Base-by-base conservation (phyloP, 2,888 invertebrate genomes). In the Noctua comes region DNA sequence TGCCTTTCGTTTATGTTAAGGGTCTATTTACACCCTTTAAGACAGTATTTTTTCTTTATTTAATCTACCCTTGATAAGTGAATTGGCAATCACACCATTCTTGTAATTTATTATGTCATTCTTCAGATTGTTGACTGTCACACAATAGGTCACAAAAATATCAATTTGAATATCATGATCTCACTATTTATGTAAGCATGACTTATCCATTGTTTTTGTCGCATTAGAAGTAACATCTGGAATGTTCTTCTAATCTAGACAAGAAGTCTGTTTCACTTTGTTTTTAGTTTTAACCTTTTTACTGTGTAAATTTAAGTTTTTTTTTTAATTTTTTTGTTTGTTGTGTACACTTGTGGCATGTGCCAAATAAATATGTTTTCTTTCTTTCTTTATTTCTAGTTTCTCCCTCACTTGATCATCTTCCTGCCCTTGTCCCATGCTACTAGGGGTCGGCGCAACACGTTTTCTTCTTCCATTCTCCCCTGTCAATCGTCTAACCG, bases 131-230 rank as follows among this genome's bases (percentile, higher is more conserved):
- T 8, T 57, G 40, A 48, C n/a, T 18, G n/a, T 21, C 18, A 51
- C 6, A 81, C 62, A 83, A 77, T 72, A 51, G 62, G 8, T 46
- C 43, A 71, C 46, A 46, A 77, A 82, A 77, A 68, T n/a, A 46
- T 76, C 2, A 16, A 82, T 62, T 69, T 31, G 48, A 43, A 62
- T 43, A 40, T 5, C 21, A 83, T 83, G 68, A 77, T 68, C 21
- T 77, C 77, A 70, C n/a, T 27, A 48, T 48, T 16, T 2, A 51
- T 2, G 57, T n/a, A 1, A n/a, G 57, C 57, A 13, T 27, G n/a
- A 73, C n/a, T 36, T 59, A 16, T 43, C 59, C 16, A 80, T 80
- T 73, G 81, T 68, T 73, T 59, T 36, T 71, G 27, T 62, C 16
- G 16, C n/a, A 68, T 64, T 43, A 43, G 1, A 21, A 13, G 2